Evolutionary conservation across 2,797 vertebrate genomes (phyloP).

Genomic region (Mormyrops attenuatus): DNA sequence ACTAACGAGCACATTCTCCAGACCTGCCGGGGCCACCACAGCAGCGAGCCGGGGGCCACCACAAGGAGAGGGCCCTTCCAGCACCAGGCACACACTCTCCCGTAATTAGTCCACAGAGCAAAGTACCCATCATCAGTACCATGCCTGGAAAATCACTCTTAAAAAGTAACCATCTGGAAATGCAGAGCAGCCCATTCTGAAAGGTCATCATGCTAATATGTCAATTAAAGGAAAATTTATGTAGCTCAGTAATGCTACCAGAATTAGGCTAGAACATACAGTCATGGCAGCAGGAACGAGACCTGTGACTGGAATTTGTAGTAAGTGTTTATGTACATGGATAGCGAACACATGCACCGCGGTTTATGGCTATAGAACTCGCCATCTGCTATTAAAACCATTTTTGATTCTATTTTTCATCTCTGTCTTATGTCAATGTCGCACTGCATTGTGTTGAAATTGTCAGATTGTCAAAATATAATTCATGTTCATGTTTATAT

Average conservation of each 20-base stretch:
- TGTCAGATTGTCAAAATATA: neutral
- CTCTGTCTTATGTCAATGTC: neutral
- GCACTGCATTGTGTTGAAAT: neutral
- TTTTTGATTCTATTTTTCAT: neutral
- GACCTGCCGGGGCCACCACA: conserved; percentile 30
- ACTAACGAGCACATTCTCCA: neutral
- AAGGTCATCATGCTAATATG: conserved; percentile 4
- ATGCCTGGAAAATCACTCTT: conserved; percentile 35
- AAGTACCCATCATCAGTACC: conserved; percentile 40
- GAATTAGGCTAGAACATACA: neutral
- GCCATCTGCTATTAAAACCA: neutral
- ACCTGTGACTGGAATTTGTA: neutral
- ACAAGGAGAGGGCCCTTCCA: conserved; percentile 31
- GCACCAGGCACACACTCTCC: conserved; percentile 33
- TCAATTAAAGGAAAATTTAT: neutral
- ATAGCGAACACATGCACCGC: neutral
- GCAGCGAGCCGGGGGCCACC: conserved; percentile 10
- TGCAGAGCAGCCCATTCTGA: neutral
- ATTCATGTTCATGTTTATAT: neutral
- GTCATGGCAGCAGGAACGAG: neutral
- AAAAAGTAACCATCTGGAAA: conserved; percentile 34
- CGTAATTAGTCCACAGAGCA: conserved; percentile 54
- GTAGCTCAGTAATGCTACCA: neutral
- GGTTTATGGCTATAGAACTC: neutral
- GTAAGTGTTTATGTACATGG: neutral